A percentile compares a stretch with the other conserved stretches of the same genome.
Evolutionary conservation across 2,113 vertebrate genomes (phyloP).

Genomic region (Lasiurus cinereus): DNA sequence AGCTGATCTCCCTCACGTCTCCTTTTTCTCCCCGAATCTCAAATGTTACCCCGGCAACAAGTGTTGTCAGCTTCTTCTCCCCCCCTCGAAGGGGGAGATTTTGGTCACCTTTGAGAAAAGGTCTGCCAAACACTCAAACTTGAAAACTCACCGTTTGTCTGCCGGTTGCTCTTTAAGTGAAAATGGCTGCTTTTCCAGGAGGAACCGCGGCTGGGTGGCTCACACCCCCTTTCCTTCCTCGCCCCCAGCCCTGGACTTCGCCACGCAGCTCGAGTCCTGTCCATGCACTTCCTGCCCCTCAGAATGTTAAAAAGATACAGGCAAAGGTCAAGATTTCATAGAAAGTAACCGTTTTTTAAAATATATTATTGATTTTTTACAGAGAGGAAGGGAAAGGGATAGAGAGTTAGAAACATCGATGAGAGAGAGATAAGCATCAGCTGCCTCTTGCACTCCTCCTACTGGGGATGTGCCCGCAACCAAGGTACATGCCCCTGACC

Average conservation of each 20-base stretch:
- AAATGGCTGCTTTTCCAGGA: neutral
- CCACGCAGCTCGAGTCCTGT: rapidly evolving
- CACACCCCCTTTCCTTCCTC: neutral
- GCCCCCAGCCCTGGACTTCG: neutral
- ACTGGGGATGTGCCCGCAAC: too few relatives aligned
- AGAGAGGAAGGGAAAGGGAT: too few relatives aligned
- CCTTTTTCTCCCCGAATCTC: neutral
- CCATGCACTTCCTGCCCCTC: rapidly evolving
- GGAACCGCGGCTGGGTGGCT: neutral
- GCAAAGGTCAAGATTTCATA: neutral
- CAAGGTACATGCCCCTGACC: too few relatives aligned
- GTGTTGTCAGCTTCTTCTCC: neutral
- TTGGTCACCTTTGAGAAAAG: constrained; percentile 26
- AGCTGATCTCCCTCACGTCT: constrained; percentile 28
- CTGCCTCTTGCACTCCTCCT: too few relatives aligned
- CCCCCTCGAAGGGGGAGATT: neutral
- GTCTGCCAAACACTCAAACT: neutral
- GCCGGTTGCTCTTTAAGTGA: neutral
- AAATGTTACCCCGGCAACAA: neutral
- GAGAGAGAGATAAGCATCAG: too few relatives aligned
- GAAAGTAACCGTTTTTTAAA: neutral
- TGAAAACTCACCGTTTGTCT: neutral
- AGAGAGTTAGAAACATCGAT: too few relatives aligned
- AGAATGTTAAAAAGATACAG: neutral
- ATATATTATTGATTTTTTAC: too few relatives aligned